Evolutionary conservation across 2,888 invertebrate genomes (phyloP).

Genomic region (Saturnia pavonia): DNA sequence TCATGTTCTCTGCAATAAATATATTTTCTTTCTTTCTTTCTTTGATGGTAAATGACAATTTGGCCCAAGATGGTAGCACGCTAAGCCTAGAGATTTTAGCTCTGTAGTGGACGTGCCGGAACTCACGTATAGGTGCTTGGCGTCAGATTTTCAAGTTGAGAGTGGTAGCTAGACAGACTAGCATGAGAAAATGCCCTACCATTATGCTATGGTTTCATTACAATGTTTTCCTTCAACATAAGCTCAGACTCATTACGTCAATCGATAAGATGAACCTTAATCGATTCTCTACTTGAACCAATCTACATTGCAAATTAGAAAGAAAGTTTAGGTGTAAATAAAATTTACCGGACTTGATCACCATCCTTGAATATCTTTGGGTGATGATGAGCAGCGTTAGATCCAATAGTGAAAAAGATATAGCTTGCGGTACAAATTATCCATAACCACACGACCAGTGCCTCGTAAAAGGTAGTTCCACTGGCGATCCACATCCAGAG

Average conservation of each 20-base stretch:
- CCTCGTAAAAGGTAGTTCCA: conserved; percentile 51
- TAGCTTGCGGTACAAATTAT: conserved; percentile 82
- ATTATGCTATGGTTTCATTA: too few species aligned
- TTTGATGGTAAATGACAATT: not conserved
- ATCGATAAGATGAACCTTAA: too few species aligned
- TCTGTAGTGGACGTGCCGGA: not conserved
- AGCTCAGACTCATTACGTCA: too few species aligned
- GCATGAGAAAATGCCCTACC: too few species aligned
- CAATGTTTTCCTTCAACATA: not conserved
- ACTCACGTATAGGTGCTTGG: not conserved
- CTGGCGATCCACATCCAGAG: conserved; percentile 65
- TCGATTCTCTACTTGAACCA: too few species aligned
- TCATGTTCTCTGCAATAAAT: too few species aligned
- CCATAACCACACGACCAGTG: conserved; percentile 79
- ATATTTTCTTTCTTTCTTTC: too few species aligned
- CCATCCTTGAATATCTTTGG: conserved; percentile 91
- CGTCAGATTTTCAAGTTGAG: not conserved
- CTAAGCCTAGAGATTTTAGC: not conserved
- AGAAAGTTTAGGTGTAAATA: not conserved
- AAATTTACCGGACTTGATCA: conserved; percentile 83
- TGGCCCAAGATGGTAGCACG: not conserved
- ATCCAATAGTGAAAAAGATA: conserved; percentile 83
- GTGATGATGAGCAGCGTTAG: conserved; percentile 91
- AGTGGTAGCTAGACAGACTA: too few species aligned
- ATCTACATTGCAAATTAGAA: too few species aligned